Evolutionary conservation across 2,888 invertebrate species (phyloP), one percentile per base, ranked within the genome.

Genomic region (Venustoraphidia nigricollis): DNA sequence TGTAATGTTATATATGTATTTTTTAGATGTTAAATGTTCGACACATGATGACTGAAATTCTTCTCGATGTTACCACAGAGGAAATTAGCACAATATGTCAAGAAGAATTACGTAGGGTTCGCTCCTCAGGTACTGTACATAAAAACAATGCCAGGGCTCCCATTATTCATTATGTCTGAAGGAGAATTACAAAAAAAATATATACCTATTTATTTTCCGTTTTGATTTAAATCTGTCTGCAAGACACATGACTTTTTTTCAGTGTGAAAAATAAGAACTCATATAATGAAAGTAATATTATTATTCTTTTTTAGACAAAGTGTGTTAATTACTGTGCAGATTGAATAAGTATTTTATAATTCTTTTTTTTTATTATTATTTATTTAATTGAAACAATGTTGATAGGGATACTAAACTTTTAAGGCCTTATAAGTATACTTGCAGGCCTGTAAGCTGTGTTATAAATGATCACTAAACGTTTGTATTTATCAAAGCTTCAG

Each of bases 41-140:
- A 52, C 77, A 83, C 53, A 83, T 86, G 56, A 75, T 96, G 69
- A 96, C 96, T 35, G 93, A 94, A 71, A 84, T 96, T 60, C 77
- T 97, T 52, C 75, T 96, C 59, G 91, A 92, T 66, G 94, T 94
- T 59, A 96, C 96, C 27, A 88, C 86, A 66, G 81, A 83, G 66
- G 90, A 93, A 75, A 88, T 96, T 63, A 73, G 78, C 61, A 73
- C 73, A 61, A 80, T 93, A 62, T 88, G 89, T 68, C 79, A 80
- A 67, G 92, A 93, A 72, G 86, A 90, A 65, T 75, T 83, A 69
- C 82, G 79, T 73, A 83, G 80, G 71, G 79, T 80, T 62, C 76
- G 78, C 70, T 66, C 70, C 63, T 86, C 88, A 88, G 88, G 88
- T 88, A 86, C 68, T 66, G 64, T 58, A 52, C 54, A 52, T 55